Evolutionary conservation across 53 echinoderm and acorn worm genomes (phyloP).

Genomic region (Holothuria leucospilota): DNA sequence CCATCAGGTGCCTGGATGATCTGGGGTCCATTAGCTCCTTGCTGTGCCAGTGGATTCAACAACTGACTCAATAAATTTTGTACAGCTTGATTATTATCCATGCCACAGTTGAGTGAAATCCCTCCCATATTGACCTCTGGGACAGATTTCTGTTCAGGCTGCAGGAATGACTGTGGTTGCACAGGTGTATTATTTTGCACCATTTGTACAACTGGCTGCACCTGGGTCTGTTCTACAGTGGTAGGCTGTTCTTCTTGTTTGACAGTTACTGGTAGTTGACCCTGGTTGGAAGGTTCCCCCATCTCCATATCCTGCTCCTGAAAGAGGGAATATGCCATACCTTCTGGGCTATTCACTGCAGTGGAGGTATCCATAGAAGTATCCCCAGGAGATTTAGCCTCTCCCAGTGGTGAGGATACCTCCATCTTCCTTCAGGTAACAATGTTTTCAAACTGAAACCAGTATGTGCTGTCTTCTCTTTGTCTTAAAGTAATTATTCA

Average conservation of each 20-base stretch:
- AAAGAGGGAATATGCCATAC: constrained; percentile 25
- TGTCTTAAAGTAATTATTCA: no score
- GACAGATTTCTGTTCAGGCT: no score
- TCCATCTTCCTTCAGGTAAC: background rate
- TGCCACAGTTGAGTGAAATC: constrained; percentile 22
- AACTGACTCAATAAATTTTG: constrained; percentile 43
- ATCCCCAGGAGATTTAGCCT: constrained; percentile 27
- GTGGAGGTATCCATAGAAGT: constrained; percentile 22
- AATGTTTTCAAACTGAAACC: no score
- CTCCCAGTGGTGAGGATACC: constrained; percentile 5
- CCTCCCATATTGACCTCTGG: constrained; percentile 20
- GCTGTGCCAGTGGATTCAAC: constrained; percentile 8
- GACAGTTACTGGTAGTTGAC: background rate
- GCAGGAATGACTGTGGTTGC: no score
- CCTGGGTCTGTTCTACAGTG: no score
- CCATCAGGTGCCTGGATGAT: constrained; percentile 42
- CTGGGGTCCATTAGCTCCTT: constrained; percentile 21
- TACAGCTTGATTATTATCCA: constrained; percentile 30
- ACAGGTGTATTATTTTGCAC: no score
- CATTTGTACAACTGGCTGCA: no score
- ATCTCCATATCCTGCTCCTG: constrained; percentile 45
- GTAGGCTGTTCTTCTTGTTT: no score
- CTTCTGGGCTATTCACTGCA: constrained; percentile 30
- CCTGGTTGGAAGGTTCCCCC: background rate
- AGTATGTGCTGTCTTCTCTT: no score